Percentiles rank a stretch among this genome's conserved stretches.
Evolutionary conservation across 2,797 vertebrate genomes (phyloP).

Genomic region (Ceryle rudis): DNA sequence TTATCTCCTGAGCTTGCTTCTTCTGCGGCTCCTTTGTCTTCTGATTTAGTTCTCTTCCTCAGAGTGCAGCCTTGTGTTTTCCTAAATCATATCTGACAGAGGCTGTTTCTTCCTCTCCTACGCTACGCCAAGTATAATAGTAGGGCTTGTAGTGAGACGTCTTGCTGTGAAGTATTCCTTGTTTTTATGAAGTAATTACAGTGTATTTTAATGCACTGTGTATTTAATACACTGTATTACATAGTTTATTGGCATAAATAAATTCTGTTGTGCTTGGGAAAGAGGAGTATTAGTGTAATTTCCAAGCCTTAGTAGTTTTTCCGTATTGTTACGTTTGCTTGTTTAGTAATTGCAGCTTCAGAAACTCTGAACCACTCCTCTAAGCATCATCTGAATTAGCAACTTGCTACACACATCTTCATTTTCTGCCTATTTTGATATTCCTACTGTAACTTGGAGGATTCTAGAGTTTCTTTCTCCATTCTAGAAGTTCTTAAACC

Average conservation of each 20-base stretch:
- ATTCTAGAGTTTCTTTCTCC: neutral
- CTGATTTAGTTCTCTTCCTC: neutral
- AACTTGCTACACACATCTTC: neutral
- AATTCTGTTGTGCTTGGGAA: neutral
- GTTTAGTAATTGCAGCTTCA: neutral
- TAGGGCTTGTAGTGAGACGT: neutral
- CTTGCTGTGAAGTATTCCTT: constrained; percentile 48
- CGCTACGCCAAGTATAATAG: neutral
- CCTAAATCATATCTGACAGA: neutral
- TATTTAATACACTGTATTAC: constrained; percentile 20
- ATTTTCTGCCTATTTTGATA: constrained; percentile 9
- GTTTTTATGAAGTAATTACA: constrained; percentile 51
- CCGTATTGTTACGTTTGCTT: neutral
- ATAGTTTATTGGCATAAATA: constrained; percentile 6
- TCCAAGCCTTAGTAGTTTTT: neutral
- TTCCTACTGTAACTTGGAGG: neutral
- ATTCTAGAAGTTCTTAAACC: constrained; percentile 7
- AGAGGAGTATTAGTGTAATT: neutral
- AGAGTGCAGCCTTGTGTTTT: neutral
- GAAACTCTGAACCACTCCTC: neutral
- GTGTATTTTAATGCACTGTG: constrained; percentile 21
- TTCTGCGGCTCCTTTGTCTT: constrained; percentile 15
- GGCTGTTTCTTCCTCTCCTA: neutral
- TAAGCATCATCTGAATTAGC: neutral
- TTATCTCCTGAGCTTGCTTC: neutral